Evolutionary conservation across 2,888 invertebrate species (phyloP).

Genomic region (Myathropa florea): DNA sequence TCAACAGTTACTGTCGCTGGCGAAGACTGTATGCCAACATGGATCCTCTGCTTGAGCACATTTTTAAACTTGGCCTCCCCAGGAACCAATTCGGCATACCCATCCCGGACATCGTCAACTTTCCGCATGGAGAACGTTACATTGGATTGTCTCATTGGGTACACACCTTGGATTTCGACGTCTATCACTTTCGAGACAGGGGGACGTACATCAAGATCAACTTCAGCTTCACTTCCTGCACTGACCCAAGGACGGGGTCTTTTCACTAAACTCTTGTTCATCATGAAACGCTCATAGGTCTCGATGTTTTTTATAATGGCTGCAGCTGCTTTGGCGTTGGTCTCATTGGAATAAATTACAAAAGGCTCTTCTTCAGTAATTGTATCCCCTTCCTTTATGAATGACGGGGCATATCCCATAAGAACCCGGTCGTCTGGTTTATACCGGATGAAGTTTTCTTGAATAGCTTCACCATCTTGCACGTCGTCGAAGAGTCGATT

Average conservation of each 20-base stretch:
- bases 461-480: conserved; percentile 81
- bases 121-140: conserved; percentile 82
- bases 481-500: conserved; percentile 82
- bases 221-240: conserved; percentile 85
- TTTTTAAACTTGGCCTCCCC: conserved; percentile 82
- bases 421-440: conserved; percentile 81
- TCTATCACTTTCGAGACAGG: conserved; percentile 83
- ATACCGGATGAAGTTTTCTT: conserved; percentile 79
- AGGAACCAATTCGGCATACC: conserved; percentile 85
- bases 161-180: conserved; percentile 86
- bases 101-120: conserved; percentile 83
- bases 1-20: conserved; percentile 81
- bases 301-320: conserved; percentile 83
- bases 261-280: conserved; percentile 83
- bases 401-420: conserved; percentile 86
- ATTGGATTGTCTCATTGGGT: conserved; percentile 81
- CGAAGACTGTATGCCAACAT: conserved; percentile 83
- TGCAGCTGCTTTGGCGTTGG: conserved; percentile 80
- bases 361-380: conserved; percentile 85
- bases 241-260: conserved; percentile 83
- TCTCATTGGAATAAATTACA: conserved; percentile 84
- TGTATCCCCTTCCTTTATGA: conserved; percentile 81
- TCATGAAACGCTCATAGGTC: conserved; percentile 79
- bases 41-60: conserved; percentile 83
- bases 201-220: conserved; percentile 82